Conservation (phyloP, 2,113 vertebrate genomes). For the Cathartes aura region DNA sequence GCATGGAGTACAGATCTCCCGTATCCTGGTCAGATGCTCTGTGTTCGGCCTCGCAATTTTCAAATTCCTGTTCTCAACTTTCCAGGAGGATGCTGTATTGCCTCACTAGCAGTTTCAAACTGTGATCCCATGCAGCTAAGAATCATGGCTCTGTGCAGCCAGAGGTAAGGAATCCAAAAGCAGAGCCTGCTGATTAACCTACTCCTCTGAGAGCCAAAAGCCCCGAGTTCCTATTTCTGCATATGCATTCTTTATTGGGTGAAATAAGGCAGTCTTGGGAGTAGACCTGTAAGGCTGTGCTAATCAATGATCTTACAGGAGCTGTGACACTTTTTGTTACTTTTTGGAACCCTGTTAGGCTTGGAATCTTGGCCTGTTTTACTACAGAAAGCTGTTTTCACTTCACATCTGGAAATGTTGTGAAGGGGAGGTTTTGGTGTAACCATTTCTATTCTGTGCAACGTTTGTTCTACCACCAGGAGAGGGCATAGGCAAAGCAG, state of each 20-base stretch:
- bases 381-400: neutral
- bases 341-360: neutral
- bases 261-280: neutral
- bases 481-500: neutral
- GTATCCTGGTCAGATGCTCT: neutral
- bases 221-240: rapidly evolving
- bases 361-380: neutral
- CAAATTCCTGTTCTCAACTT: neutral
- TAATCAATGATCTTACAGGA: neutral
- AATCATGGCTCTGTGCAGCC: neutral
- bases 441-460: neutral
- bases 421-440: neutral
- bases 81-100: neutral
- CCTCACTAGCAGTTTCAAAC: neutral
- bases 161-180: neutral
- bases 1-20: neutral
- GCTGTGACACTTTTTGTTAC: neutral
- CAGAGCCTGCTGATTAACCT: neutral
- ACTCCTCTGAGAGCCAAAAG: neutral
- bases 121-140: neutral
- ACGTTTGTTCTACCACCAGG: neutral
- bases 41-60: neutral
- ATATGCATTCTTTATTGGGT: neutral
- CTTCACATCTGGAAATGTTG: neutral
- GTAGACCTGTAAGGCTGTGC: neutral